Evolutionary conservation across 1,140 invertebrate species (phyloP), one percentile per base, ranked within the genome.

Genomic region (Gonatopus flavifemur): DNA sequence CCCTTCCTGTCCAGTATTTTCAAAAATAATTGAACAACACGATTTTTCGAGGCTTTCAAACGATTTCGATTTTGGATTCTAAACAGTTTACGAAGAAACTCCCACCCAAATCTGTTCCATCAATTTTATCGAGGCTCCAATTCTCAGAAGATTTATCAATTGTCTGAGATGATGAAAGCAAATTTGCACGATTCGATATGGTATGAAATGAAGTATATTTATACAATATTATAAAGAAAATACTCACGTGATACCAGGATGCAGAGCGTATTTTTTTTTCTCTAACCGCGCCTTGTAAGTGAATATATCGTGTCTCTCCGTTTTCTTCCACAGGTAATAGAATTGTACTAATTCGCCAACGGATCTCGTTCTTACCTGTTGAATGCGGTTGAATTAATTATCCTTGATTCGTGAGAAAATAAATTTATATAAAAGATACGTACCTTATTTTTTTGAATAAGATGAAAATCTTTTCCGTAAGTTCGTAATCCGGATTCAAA

Each of bases 291-390:
- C 85, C 75, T 88, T 88, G 62, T 85, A 88, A 4, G 87, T 88
- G 72, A 89, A 91, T 57, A 89, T 87, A 79, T 98, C 96, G 75
- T 98, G 94, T 31, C 96, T 81, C 73, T 98, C 95, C 37, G 96
- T 98, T 79, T 98, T 98, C 76, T 98, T 98, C 96, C 96, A 98
- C 22, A 98, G 83, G 70, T 98, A 98, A 80, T 98, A 98, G 81
- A 98, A 98, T 69, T 98, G 93, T 28, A 98, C 94, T 36, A 98
- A 78, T 79, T 98, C 96, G 20, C 93, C 92, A 19, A 98, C 94
- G n/a, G 94, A 93, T 68, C 95, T 80, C 38, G 94, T 97, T 67
- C 89, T 83, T 15, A 95, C 89, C 86, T 90, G 35, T 13, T 18
- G 48, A 24, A n/a, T n/a, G n/a, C n/a, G n/a, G n/a, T n/a, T n/a